phyloP scores from a whole-genome alignment of 2,113 vertebrate species.

The Dicrurus megarhynchus region DNA sequence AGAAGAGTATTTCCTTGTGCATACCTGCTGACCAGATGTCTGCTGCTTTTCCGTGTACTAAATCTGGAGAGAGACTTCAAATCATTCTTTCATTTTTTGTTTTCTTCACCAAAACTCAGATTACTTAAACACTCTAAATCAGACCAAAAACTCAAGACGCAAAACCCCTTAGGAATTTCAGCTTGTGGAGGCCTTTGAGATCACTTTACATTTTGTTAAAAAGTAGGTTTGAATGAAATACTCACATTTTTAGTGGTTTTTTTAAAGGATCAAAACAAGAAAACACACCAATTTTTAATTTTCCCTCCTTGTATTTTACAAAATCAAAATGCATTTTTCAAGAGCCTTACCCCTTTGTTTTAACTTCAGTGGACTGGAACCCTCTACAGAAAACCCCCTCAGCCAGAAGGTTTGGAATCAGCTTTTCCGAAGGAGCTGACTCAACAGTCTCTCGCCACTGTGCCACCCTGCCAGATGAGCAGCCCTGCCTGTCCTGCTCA shows the following conservation, averaged over 20 bases:
- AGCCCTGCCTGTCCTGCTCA: accelerated
- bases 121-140: background rate
- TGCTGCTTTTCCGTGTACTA: accelerated
- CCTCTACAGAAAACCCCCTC: background rate
- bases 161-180: background rate
- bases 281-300: background rate
- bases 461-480: background rate
- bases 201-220: background rate
- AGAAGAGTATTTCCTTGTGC: background rate
- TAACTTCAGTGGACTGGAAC: background rate
- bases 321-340: background rate
- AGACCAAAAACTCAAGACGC: background rate
- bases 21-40: background rate
- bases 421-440: accelerated
- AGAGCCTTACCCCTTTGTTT: background rate
- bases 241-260: background rate
- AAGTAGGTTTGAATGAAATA: background rate
- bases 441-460: accelerated
- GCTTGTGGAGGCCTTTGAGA: background rate
- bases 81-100: background rate
- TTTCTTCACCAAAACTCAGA: background rate
- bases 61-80: background rate
- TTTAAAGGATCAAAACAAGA: background rate
- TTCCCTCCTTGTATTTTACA: background rate
- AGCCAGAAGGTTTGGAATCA: background rate